phyloP scores from a whole-genome alignment of 1,140 invertebrate genomes.

The Leucophenga varia region DNA sequence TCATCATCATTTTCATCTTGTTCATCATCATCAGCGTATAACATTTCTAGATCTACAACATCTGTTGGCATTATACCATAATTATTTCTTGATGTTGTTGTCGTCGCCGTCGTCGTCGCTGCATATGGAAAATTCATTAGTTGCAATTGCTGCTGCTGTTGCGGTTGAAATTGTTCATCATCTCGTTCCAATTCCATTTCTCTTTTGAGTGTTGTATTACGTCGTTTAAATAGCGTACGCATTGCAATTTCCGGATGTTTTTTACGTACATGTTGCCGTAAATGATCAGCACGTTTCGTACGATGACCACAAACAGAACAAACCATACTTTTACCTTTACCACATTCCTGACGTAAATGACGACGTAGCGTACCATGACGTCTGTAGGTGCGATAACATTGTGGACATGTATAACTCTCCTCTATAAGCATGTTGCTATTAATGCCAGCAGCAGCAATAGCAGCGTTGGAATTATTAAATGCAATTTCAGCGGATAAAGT shows the following conservation, averaged over 20 bases:
- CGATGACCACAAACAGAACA: constrained; percentile 58
- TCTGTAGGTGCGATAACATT: constrained; percentile 62
- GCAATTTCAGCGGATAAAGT: not conserved
- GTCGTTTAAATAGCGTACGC: constrained; percentile 46
- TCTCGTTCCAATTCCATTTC: not conserved
- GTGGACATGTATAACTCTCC: constrained; percentile 59
- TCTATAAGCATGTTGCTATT: constrained; percentile 18
- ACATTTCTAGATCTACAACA: constrained; percentile 41
- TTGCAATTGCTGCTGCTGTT: not conserved
- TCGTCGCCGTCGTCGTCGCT: constrained; percentile 11
- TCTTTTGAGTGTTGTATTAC: too few species aligned
- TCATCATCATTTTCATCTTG: constrained; percentile 6
- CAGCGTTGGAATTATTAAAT: constrained; percentile 14
- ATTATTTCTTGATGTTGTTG: constrained; percentile 8
- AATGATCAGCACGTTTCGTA: constrained; percentile 58
- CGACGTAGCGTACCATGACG: constrained; percentile 61
- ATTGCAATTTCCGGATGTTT: constrained; percentile 57
- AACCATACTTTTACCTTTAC: constrained; percentile 59
- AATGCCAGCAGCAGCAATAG: constrained; percentile 11
- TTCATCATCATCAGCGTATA: constrained; percentile 25
- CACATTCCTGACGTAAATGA: constrained; percentile 61
- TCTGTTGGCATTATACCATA: constrained; percentile 6
- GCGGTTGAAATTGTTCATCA: not conserved
- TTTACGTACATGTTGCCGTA: constrained; percentile 56
- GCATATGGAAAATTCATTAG: too few species aligned